phyloP scores from a whole-genome alignment of 35 echinoderm and acorn worm species.

The Nesometra sesokonis region DNA sequence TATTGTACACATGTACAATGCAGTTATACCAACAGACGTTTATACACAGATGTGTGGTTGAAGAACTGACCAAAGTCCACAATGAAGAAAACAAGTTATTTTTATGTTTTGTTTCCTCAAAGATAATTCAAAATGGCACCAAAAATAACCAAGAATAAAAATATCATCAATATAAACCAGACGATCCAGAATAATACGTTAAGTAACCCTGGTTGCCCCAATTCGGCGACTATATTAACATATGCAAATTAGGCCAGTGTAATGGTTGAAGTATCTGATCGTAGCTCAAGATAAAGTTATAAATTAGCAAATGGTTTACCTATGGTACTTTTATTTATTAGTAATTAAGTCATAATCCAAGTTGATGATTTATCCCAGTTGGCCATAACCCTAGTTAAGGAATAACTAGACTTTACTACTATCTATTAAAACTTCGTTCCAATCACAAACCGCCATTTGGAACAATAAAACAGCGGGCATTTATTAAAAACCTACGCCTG shows the following conservation, averaged over 20 bases:
- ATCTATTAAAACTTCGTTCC: conserved; percentile 41
- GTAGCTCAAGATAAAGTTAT: conserved; percentile 66
- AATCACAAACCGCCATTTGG: conserved; percentile 29
- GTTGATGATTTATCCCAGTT: conserved; percentile 76
- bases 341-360: conserved; percentile 78
- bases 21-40: background rate
- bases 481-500: background rate
- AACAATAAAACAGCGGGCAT: background rate
- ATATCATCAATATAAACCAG: too few species aligned
- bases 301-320: conserved; percentile 69
- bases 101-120: background rate
- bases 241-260: background rate
- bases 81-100: background rate
- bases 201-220: too few species aligned
- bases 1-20: too few species aligned
- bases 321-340: conserved; percentile 25
- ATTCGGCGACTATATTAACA: background rate
- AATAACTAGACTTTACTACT: conserved; percentile 39
- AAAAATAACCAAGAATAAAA: too few species aligned
- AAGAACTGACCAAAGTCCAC: background rate
- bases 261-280: background rate
- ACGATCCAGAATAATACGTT: too few species aligned
- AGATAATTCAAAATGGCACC: background rate
- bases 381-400: conserved; percentile 57
- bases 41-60: background rate